These are phyloP conservation scores for Notodromas monacha DNA, from an alignment of 2,888 invertebrate genomes.

Conservation along the genomic window DNA sequence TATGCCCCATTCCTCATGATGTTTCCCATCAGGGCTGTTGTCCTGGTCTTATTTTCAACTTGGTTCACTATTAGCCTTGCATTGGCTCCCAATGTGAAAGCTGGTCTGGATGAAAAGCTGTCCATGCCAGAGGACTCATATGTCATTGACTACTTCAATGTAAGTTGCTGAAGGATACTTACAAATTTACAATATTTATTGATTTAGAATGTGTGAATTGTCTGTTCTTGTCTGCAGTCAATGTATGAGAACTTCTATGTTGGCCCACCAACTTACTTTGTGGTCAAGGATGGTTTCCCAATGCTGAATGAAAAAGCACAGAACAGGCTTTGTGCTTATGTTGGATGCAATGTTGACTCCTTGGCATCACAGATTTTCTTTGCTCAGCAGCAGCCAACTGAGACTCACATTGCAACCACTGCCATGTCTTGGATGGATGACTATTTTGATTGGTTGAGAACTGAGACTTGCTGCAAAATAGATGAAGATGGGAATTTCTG, in stretches of 20 bases:
- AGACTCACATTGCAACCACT: constrained; percentile 54
- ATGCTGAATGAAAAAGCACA: too few relatives aligned
- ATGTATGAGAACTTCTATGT: too few relatives aligned
- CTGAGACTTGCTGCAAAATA: constrained; percentile 24
- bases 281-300: constrained; percentile 44
- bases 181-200: constrained; percentile 9
- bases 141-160: constrained; percentile 62
- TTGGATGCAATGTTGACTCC: too few relatives aligned
- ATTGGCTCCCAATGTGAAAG: constrained; percentile 55
- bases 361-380: too few relatives aligned
- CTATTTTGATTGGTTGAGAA: constrained; percentile 59
- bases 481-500: too few relatives aligned
- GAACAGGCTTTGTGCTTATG: too few relatives aligned
- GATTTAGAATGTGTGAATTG: too few relatives aligned
- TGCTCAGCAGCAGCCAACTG: too few relatives aligned
- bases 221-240: too few relatives aligned
- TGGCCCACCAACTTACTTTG: constrained; percentile 82
- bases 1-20: constrained; percentile 60
- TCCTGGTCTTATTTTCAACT: constrained; percentile 58
- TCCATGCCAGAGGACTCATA: constrained; percentile 94
- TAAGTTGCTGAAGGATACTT: too few relatives aligned
- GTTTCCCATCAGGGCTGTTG: constrained; percentile 30
- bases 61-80: constrained; percentile 66
- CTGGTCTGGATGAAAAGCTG: constrained; percentile 80
- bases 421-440: constrained; percentile 85